Base-by-base conservation (phyloP, 2,113 vertebrate species). In the Lipotes vexillifer region DNA sequence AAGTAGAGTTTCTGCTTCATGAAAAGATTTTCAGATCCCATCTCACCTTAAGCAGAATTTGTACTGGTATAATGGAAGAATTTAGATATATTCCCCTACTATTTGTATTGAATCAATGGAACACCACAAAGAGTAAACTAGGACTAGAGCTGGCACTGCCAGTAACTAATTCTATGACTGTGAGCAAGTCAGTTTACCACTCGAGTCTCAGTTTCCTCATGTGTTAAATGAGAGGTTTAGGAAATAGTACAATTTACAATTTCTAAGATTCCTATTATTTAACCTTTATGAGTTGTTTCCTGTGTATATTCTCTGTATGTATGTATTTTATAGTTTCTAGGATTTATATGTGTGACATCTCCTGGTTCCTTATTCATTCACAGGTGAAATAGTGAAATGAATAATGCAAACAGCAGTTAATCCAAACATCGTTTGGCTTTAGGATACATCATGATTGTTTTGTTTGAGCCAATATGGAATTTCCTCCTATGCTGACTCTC, bases 321-420 rank as follows among this genome's bases (percentile, higher is more conserved):
- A 25, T 63, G 38, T 87, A 29, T 71, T 94, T 6, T 72, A 59
- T 95, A n/a, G 74, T 87, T 92, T 89, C 82, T 90, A 69, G n/a
- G 61, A 71, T 95, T 90, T 91, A n/a, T 78, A 27, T 68, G 15
- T 88, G 6, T 80, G 61, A n/a, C 11, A n/a, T 88, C 41, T 97
- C 57, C 57, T 92, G 49, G 75, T 68, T 33, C 15, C 41, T 31
- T 89, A 49, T 68, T 93, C n/a, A 69, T 95, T 93, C 38, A n/a
- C 61, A 84, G 36, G 85, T 33, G 85, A 6, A 88, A 29, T 44
- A 66, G 13, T 55, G 33, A 41, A 72, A 68, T 74, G 38, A 95
- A 65, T 95, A 97, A 74, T 61, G 41, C 44, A 82, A 87, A 80
- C 20, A 94, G 44, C 59, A 96, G 21, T 97, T 88, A 96, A 85